phyloP scores from a whole-genome alignment of 1,140 invertebrate species.

The Drosophila bipectinata region DNA sequence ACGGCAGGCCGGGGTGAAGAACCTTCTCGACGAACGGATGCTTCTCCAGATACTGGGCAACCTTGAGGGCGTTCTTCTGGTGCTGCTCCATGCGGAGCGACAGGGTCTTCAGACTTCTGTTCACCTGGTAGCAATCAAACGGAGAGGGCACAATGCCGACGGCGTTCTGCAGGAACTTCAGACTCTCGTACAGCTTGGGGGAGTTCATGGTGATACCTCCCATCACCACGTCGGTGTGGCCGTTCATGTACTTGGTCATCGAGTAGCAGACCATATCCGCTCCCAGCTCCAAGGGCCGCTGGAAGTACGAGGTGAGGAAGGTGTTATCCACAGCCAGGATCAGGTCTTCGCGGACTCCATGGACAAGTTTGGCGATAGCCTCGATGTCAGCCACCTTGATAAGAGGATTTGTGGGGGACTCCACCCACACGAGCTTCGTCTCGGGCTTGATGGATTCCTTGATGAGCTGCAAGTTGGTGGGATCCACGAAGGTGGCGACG shows the following conservation, averaged over 20 bases:
- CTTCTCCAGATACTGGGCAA: slow-evolving; percentile 92
- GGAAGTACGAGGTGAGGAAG: slow-evolving; percentile 97
- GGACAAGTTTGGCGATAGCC: slow-evolving; percentile 88
- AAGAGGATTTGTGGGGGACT: slow-evolving; percentile 98
- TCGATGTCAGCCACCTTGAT: slow-evolving; percentile 96
- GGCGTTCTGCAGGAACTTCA: slow-evolving; percentile 96
- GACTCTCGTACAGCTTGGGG: slow-evolving; percentile 88
- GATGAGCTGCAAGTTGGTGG: slow-evolving; percentile 88
- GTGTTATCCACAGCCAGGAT: slow-evolving; percentile 98
- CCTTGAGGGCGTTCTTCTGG: slow-evolving; percentile 89
- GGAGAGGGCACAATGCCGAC: slow-evolving; percentile 97
- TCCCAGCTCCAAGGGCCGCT: slow-evolving; percentile 95
- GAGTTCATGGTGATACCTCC: slow-evolving; percentile 92
- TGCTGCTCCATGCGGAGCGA: slow-evolving; percentile 96
- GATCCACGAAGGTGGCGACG: slow-evolving; percentile 92
- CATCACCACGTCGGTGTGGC: slow-evolving; percentile 99
- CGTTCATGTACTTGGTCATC: slow-evolving; percentile 99
- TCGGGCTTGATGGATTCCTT: slow-evolving; percentile 90
- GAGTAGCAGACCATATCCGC: slow-evolving; percentile 97
- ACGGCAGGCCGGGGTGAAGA: slow-evolving; percentile 93
- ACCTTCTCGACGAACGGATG: slow-evolving; percentile 93
- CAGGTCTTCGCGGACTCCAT: slow-evolving; percentile 86
- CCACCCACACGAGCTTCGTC: slow-evolving; percentile 98
- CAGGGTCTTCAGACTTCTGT: slow-evolving; percentile 97
- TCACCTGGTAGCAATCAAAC: slow-evolving; percentile 97